Evolutionary conservation across 2,888 invertebrate genomes (phyloP).

Genomic region (Acleris laterana): DNA sequence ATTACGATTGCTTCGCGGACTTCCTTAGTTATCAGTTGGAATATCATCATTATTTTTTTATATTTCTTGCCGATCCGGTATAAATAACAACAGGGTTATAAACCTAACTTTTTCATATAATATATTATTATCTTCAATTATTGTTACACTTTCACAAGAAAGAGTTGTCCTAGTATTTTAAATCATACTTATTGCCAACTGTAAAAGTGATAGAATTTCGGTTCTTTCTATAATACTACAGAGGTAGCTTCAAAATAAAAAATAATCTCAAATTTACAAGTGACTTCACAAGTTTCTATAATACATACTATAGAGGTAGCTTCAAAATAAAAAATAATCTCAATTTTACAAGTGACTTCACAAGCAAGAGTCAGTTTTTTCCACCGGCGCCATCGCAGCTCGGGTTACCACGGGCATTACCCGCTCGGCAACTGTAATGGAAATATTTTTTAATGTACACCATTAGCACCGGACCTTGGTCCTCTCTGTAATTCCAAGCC

Average conservation of each 20-base stretch:
- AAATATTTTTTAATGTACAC: slow-evolving; percentile 79
- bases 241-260: slow-evolving; percentile 8
- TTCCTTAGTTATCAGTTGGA: slow-evolving; percentile 14
- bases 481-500: slow-evolving; percentile 77
- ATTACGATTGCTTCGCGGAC: slow-evolving; percentile 15
- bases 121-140: too few relatives aligned
- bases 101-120: too few relatives aligned
- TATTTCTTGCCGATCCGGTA: not conserved
- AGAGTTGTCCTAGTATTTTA: too few relatives aligned
- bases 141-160: too few relatives aligned
- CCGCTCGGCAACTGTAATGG: slow-evolving; percentile 69
- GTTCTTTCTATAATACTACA: not conserved
- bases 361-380: slow-evolving; percentile 49
- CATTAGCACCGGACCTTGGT: slow-evolving; percentile 75
- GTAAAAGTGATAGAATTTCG: too few relatives aligned
- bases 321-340: slow-evolving; percentile 37
- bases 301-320: not conserved
- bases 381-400: slow-evolving; percentile 54
- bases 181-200: too few relatives aligned
- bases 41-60: slow-evolving; percentile 9
- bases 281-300: slow-evolving; percentile 45
- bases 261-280: slow-evolving; percentile 48
- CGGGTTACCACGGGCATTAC: slow-evolving; percentile 61
- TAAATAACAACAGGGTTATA: too few relatives aligned
- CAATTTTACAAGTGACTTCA: slow-evolving; percentile 53